Conservation (phyloP, 2,113 vertebrate genomes). For the Eulemur macaco region DNA sequence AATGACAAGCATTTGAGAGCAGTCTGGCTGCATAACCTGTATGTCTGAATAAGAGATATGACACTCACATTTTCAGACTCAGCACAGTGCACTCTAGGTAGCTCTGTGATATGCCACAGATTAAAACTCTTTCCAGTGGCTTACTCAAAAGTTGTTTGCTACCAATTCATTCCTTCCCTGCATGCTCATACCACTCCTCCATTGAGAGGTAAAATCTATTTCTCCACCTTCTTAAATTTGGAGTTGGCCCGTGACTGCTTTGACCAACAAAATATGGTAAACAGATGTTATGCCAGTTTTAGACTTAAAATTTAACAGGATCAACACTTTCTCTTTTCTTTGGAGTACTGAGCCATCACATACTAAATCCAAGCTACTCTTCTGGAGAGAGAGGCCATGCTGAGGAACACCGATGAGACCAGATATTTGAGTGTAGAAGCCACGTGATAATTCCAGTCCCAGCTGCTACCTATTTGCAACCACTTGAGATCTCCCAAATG, state of each 20-base stretch:
- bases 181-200: neutral
- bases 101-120: neutral
- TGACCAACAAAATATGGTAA: neutral
- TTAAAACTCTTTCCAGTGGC: neutral
- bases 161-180: neutral
- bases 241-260: neutral
- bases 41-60: neutral
- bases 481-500: neutral
- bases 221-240: neutral
- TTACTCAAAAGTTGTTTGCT: neutral
- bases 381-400: neutral
- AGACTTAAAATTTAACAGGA: neutral
- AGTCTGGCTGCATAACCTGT: neutral
- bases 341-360: neutral
- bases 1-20: neutral
- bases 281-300: neutral
- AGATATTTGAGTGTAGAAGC: neutral
- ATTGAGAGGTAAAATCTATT: neutral
- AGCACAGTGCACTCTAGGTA: neutral
- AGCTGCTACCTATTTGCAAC: neutral
- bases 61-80: neutral
- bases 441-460: neutral
- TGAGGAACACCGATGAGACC: neutral
- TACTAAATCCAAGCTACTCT: neutral
- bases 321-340: neutral